These are phyloP conservation scores for Aythya baeri DNA, from an alignment of 2,113 vertebrate genomes.

Conservation along the genomic window DNA sequence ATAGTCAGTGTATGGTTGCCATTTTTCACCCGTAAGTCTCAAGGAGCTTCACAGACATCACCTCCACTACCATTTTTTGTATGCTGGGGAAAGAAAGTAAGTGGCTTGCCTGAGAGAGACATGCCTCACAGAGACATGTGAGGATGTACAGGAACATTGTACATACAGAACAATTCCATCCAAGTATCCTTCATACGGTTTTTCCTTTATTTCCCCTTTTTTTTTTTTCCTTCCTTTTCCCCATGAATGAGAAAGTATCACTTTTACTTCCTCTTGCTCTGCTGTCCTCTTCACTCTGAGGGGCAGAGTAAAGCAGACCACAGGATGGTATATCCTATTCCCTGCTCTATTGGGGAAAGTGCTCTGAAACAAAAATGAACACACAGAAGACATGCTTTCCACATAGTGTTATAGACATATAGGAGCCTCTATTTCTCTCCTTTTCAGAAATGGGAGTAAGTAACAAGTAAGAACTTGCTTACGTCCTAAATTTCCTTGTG, in stretches of 20 bases:
- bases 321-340: not conserved
- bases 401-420: rapidly evolving
- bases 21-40: not conserved
- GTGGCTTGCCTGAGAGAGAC: not conserved
- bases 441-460: not conserved
- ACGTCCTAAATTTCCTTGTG: not conserved
- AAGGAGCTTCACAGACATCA: not conserved
- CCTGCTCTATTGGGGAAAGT: not conserved
- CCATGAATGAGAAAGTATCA: not conserved
- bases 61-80: not conserved
- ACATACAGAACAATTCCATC: not conserved
- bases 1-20: not conserved
- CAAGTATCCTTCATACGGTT: not conserved
- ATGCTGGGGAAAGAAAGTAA: not conserved
- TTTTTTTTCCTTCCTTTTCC: no score
- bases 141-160: not conserved
- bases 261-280: not conserved
- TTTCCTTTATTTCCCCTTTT: not conserved
- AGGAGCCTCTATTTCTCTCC: rapidly evolving
- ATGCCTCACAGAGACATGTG: not conserved
- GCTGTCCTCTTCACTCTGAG: not conserved
- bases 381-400: not conserved
- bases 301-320: not conserved
- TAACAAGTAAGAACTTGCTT: not conserved
- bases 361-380: not conserved